Evolutionary conservation across 1,140 invertebrate genomes (phyloP), one percentile per base, ranked within the genome.

Genomic region (Himalopsyche phryganea): DNA sequence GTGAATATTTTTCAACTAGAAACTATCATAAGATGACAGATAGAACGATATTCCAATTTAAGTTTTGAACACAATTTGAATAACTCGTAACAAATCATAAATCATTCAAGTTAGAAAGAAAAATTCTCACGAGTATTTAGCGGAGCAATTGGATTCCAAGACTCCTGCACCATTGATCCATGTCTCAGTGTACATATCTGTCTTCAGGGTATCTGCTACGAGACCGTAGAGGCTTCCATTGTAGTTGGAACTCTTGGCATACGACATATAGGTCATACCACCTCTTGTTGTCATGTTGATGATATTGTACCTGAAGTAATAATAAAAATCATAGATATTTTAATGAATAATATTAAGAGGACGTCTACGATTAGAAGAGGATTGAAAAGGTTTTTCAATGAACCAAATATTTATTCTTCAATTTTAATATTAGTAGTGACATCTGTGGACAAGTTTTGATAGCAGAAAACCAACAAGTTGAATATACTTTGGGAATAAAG

Each of bases 201-300:
- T 78, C 53, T 86, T 75, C 9, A 96, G 70, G 18, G 78, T 70
- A 7, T 87, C 85, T 0, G 90, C 91, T 11, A 97, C 85, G 64
- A 90, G 80, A 41, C 88, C 86, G 68, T 97, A 98, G 4, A 98
- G 72, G 70, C 96, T 94, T 82, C 85, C 82, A n/a, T 83, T 76
- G 76, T 87, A 92, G 58, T 85, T 81, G 1, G 76, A 78, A 54
- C 80, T 83, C 73, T 95, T 94, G 0, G 91, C 91, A 74, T 92
- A 94, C 5, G 86, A 86, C 1, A 79, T 71, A 68, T 94, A 91
- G 51, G 80, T 72, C 1, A 74, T 68, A 42, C 83, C 83, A 1
- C 67, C 74, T 6, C 80, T 64, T 0, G 87, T 85, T 36, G 70
- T 75, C 17, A 93, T 70, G 20, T 77, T 71, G 14, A 74, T 70